phyloP scores from a whole-genome alignment of 2,113 vertebrate species.

The Zosterops borbonicus region DNA sequence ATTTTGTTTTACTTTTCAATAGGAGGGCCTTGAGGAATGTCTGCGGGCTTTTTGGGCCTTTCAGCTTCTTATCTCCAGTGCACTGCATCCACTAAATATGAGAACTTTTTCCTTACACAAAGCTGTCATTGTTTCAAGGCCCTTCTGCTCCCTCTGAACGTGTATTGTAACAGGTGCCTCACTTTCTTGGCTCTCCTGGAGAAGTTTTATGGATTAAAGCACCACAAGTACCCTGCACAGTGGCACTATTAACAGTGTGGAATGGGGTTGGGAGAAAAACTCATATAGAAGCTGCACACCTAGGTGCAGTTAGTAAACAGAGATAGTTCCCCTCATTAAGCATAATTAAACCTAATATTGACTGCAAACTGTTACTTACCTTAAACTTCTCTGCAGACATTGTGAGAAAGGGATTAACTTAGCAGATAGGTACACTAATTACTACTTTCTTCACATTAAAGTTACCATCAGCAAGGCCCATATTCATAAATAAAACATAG shows the following conservation, averaged over 20 bases:
- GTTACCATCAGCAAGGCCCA: conserved; percentile 72
- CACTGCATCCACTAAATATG: background rate
- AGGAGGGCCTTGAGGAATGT: background rate
- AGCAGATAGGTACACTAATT: conserved; percentile 77
- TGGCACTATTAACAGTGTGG: conserved; percentile 61
- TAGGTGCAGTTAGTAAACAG: conserved; percentile 75
- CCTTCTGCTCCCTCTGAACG: conserved; percentile 14
- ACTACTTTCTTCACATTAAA: conserved; percentile 73
- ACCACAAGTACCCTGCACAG: conserved; percentile 20
- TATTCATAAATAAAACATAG: conserved; percentile 83
- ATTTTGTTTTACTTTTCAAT: background rate
- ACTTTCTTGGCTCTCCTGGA: conserved; percentile 59
- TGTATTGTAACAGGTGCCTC: conserved; percentile 60
- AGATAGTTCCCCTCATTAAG: conserved; percentile 76
- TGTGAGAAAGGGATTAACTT: conserved; percentile 71
- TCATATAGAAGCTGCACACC: conserved; percentile 68
- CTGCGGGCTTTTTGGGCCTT: background rate
- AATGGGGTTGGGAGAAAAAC: conserved; percentile 70
- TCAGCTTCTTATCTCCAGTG: background rate
- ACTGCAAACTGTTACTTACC: conserved; percentile 79
- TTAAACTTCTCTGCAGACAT: conserved; percentile 76
- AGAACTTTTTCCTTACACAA: conserved; percentile 38
- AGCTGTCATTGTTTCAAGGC: conserved; percentile 11
- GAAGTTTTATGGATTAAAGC: conserved; percentile 62
- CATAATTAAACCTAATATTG: conserved; percentile 81